These are phyloP conservation scores for Cantharis flavilabris DNA, from an alignment of 2,888 invertebrate genomes.

Conservation along the genomic window DNA sequence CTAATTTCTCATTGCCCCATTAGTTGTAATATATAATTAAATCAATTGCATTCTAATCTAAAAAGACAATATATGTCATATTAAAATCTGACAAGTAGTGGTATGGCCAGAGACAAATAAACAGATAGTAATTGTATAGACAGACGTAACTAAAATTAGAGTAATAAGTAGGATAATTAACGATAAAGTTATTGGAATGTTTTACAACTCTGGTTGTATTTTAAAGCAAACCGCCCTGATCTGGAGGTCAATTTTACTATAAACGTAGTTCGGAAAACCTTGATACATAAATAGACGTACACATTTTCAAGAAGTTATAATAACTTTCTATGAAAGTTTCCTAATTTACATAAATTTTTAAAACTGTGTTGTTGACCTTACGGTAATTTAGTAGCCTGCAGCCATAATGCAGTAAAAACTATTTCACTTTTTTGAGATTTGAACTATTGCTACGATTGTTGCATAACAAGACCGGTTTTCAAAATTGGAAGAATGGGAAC, in stretches of 20 bases:
- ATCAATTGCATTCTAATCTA: too few relatives aligned
- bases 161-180: too few relatives aligned
- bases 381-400: neutral
- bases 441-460: neutral
- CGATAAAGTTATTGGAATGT: too few relatives aligned
- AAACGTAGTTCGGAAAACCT: neutral
- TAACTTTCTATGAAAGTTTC: neutral
- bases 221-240: neutral
- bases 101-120: too few relatives aligned
- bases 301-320: neutral
- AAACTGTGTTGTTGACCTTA: neutral
- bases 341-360: neutral
- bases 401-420: neutral
- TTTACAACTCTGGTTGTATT: neutral
- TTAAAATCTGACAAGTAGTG: too few relatives aligned
- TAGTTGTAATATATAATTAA: too few relatives aligned
- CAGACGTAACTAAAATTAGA: too few relatives aligned
- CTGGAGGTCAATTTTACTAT: neutral
- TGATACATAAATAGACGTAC: neutral
- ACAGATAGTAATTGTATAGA: too few relatives aligned
- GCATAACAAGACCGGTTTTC: neutral
- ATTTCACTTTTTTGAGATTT: neutral
- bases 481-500: neutral
- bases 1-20: too few relatives aligned
- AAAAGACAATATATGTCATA: too few relatives aligned